Evolutionary conservation across 2,797 vertebrate species (phyloP), one percentile per base, ranked within the genome.

Genomic region (Percopsis omiscomaycus): DNA sequence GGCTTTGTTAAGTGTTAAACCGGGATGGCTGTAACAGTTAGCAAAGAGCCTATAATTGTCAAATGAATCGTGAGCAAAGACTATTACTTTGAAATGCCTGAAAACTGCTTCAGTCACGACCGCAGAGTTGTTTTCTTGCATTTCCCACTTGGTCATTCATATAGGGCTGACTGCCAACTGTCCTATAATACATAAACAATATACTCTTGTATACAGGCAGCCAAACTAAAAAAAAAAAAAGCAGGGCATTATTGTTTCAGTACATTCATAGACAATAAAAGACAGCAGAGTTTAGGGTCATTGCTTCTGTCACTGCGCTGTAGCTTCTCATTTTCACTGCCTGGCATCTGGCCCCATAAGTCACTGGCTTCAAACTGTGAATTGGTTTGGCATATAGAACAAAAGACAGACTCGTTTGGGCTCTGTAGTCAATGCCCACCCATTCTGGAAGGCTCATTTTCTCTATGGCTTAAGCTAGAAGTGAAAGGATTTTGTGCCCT

Each of bases 301-400:
- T 67, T 67, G 80, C 78, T 76, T 83, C 83, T 79, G 88, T 86
- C 72, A 78, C 78, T 61, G 76, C 72, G 80, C 69, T 77, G 74
- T 81, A 75, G 72, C 74, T 73, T 83, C 78, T 85, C 73, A 78
- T 83, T 86, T 85, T 76, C 77, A 66, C 68, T 11, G 54, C 64
- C 64, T 82, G 85, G 84, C 86, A 71, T 77, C 51, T 28, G 52
- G 85, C 81, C 85, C 77, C 68, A 45, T 3, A 64, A 77, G 77
- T 81, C 69, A 16, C 78, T 79, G 82, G 67, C 72, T 80, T 82
- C 77, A 61, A 69, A 78, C 69, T 68, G 60, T 53, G 79, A 73
- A 76, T 64, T 61, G 76, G 53, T 72, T 77, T 70, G 78, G 75
- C 72, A 51, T 68, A 67, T 30, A 73, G 67, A 79, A 74, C 69